Evolutionary conservation across 2,797 vertebrate species (phyloP).

Genomic region (Cryptoblepharus egeriae): DNA sequence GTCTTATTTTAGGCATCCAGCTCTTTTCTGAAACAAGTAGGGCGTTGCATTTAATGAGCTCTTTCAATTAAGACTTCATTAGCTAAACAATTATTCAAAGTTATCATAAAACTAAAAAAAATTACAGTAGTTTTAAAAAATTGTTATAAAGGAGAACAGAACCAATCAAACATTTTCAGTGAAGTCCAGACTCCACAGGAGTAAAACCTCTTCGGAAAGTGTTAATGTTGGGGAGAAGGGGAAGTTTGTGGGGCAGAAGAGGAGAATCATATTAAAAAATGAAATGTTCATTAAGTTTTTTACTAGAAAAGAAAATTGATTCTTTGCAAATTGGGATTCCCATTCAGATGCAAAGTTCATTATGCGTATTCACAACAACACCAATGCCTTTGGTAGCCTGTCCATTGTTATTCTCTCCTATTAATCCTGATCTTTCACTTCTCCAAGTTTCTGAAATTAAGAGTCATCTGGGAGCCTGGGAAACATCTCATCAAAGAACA

Average conservation of each 20-base stretch:
- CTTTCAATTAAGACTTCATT: not conserved
- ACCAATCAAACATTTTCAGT: too few species aligned
- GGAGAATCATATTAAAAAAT: not conserved
- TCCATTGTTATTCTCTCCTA: too few species aligned
- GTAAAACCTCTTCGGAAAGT: too few species aligned
- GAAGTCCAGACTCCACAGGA: too few species aligned
- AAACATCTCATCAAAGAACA: not conserved
- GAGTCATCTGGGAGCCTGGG: not conserved
- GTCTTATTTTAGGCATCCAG: not conserved
- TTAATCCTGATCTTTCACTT: not conserved
- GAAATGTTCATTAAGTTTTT: not conserved
- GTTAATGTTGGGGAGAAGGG: too few species aligned
- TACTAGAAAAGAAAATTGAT: not conserved
- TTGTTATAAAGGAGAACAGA: too few species aligned
- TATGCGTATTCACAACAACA: not conserved
- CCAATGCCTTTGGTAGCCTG: not conserved
- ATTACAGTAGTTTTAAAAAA: too few species aligned
- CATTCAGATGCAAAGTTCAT: too few species aligned
- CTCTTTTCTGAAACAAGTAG: not conserved
- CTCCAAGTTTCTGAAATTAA: not conserved
- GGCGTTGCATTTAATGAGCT: not conserved
- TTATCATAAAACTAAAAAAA: too few species aligned
- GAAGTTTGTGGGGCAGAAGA: too few species aligned
- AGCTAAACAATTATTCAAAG: too few species aligned
- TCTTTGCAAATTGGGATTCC: not conserved